Conservation (phyloP, 2,888 invertebrate genomes). For the Trachelus iudaicus region DNA sequence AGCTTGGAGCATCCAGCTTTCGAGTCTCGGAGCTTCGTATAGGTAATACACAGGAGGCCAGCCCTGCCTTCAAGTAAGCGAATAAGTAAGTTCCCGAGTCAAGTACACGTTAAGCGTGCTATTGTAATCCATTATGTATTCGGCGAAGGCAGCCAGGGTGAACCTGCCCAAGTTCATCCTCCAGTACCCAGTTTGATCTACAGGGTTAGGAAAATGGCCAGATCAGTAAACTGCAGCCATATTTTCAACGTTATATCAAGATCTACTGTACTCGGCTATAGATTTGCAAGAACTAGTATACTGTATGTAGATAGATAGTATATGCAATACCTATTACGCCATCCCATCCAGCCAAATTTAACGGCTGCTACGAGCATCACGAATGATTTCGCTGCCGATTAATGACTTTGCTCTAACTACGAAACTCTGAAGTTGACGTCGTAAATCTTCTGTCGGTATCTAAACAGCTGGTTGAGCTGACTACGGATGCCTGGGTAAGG, state of each 20-base stretch:
- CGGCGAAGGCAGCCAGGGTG: conserved; percentile 24
- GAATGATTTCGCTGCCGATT: neutral
- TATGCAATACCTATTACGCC: neutral
- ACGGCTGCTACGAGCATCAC: neutral
- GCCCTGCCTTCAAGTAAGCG: neutral
- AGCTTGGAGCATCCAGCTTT: neutral
- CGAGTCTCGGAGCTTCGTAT: neutral
- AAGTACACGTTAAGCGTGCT: conserved; percentile 28
- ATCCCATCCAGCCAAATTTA: neutral
- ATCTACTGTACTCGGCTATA: neutral
- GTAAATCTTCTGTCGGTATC: neutral
- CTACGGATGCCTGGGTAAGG: neutral
- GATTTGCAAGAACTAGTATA: neutral
- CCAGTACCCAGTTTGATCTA: neutral
- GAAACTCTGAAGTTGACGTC: neutral
- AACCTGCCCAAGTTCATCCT: neutral
- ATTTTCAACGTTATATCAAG: neutral
- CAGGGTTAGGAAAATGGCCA: neutral
- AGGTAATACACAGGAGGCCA: neutral
- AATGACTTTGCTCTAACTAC: neutral
- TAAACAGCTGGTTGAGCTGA: neutral
- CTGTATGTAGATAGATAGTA: neutral
- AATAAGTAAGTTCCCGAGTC: neutral
- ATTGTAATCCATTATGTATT: conserved; percentile 41
- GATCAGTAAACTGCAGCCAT: neutral